Percentiles rank a stretch among this genome's conserved stretches.
These are phyloP conservation scores for Morpho achilles DNA, from an alignment of 2,888 invertebrate species.

Conservation along the genomic window DNA sequence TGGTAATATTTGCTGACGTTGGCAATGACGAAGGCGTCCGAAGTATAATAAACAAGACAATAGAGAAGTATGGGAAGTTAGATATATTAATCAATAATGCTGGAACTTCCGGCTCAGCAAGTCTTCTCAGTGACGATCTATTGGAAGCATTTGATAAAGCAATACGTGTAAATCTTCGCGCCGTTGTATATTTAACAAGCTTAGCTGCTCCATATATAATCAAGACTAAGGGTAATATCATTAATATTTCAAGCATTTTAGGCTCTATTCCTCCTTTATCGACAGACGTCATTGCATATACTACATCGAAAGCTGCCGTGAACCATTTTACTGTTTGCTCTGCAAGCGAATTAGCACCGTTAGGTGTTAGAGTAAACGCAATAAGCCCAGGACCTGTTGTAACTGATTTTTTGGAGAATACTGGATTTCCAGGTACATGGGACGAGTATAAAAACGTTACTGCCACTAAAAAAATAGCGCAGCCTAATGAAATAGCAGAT, in stretches of 20 bases:
- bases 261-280: constrained; percentile 18
- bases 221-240: constrained; percentile 39
- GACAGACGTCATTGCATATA: constrained; percentile 25
- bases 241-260: constrained; percentile 37
- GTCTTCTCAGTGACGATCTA: constrained; percentile 28
- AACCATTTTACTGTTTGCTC: constrained; percentile 35
- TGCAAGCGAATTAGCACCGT: constrained; percentile 33
- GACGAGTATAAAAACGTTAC: constrained; percentile 25
- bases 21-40: constrained; percentile 29
- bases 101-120: constrained; percentile 24
- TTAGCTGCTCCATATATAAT: constrained; percentile 36
- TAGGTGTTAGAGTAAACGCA: constrained; percentile 38
- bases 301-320: constrained; percentile 36
- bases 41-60: constrained; percentile 27
- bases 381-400: constrained; percentile 82
- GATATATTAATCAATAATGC: constrained; percentile 41
- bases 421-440: constrained; percentile 19
- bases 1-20: constrained; percentile 33
- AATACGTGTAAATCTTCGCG: constrained; percentile 36
- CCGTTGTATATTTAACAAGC: constrained; percentile 32
- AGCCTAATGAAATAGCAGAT: constrained; percentile 37
- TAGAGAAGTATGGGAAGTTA: constrained; percentile 32
- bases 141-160: constrained; percentile 38
- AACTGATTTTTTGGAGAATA: constrained; percentile 36
- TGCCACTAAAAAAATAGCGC: constrained; percentile 28